Evolutionary conservation across 2,888 invertebrate species (phyloP).

Genomic region (Aproaerema taeniolella): DNA sequence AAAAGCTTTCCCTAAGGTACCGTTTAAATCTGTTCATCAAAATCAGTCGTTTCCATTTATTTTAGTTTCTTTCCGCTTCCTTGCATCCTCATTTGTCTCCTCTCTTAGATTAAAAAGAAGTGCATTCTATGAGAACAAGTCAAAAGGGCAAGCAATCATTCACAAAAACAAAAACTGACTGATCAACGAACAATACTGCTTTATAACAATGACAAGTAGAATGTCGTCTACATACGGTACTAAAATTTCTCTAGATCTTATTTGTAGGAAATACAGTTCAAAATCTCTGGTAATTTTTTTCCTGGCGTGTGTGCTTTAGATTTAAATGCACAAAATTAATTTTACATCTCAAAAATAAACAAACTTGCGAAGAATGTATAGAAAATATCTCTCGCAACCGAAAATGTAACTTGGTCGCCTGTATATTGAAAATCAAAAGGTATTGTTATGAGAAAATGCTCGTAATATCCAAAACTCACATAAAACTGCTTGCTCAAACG

Average conservation of each 20-base stretch:
- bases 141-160: slow-evolving; percentile 37
- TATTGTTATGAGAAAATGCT: slow-evolving; percentile 22
- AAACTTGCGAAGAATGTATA: too few species aligned
- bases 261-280: too few species aligned
- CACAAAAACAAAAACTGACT: slow-evolving; percentile 29
- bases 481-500: not conserved
- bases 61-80: not conserved
- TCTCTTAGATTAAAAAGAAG: slow-evolving; percentile 2
- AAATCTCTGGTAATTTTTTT: too few species aligned
- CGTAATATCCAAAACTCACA: not conserved
- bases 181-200: slow-evolving; percentile 29
- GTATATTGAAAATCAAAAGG: slow-evolving; percentile 29
- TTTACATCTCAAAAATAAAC: too few species aligned
- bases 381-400: not conserved
- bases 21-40: too few species aligned
- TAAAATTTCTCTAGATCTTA: too few species aligned
- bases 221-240: too few species aligned
- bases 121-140: slow-evolving; percentile 2
- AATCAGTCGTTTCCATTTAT: too few species aligned
- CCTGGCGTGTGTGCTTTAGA: too few species aligned
- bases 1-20: too few species aligned
- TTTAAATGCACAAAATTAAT: too few species aligned
- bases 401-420: slow-evolving; percentile 6
- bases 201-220: too few species aligned
- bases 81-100: not conserved